These are phyloP conservation scores for Drosophila subobscura DNA, from an alignment of 1,140 invertebrate genomes.

Conservation along the genomic window DNA sequence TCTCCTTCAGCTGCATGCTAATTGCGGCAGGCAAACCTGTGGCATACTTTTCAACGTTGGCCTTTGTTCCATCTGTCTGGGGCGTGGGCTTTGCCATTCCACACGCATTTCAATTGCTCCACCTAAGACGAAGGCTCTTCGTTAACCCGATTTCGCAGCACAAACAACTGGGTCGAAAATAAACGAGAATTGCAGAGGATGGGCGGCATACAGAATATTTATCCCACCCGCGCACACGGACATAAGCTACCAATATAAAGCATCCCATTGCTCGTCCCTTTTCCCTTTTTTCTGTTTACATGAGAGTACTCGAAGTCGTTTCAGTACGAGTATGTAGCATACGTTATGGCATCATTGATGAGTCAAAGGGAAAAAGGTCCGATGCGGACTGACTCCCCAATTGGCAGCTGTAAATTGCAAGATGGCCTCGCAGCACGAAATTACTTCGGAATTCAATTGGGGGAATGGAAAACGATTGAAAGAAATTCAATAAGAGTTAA, in stretches of 20 bases:
- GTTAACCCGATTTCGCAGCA: conserved; percentile 43
- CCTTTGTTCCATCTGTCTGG: conserved; percentile 1
- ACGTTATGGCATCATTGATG: conserved; percentile 45
- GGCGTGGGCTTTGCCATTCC: background rate
- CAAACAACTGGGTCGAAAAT: conserved; percentile 21
- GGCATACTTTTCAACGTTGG: background rate
- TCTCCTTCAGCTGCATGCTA: conserved; percentile 22
- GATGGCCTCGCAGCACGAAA: conserved; percentile 23
- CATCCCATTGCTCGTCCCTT: conserved; percentile 28
- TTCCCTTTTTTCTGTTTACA: conserved; percentile 4
- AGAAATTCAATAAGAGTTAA: conserved; percentile 1
- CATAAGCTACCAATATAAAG: conserved; percentile 36
- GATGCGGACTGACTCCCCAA: conserved; percentile 38
- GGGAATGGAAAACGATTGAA: background rate
- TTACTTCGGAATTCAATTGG: background rate
- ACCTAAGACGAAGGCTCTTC: conserved; percentile 11
- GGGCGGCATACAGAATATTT: conserved; percentile 11
- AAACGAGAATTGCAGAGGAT: conserved; percentile 12
- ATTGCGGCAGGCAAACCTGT: conserved; percentile 22
- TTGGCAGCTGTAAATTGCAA: conserved; percentile 40
- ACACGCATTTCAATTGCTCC: conserved; percentile 9
- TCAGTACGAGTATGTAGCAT: background rate
- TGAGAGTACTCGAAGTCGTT: no score
- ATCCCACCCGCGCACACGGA: conserved; percentile 5
- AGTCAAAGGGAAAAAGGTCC: conserved; percentile 34